These are phyloP conservation scores for Champsocephalus esox DNA, from an alignment of 2,797 vertebrate species.

Conservation along the genomic window DNA sequence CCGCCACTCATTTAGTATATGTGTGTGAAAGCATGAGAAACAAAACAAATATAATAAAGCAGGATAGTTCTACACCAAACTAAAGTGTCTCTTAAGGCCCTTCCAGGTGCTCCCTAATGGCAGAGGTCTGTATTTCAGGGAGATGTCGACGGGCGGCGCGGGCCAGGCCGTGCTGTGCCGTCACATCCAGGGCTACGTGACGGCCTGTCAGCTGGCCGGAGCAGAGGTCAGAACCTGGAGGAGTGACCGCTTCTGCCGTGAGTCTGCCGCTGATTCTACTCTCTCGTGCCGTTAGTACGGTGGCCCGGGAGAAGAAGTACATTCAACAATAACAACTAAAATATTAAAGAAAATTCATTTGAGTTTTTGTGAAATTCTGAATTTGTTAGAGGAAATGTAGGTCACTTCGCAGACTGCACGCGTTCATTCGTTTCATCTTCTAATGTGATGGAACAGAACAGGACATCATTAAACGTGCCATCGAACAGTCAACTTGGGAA, in stretches of 20 bases:
- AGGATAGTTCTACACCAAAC: background rate
- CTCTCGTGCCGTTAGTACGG: background rate
- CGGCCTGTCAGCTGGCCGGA: conserved; percentile 40
- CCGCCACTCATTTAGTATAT: background rate
- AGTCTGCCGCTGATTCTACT: conserved; percentile 12
- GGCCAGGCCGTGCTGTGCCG: background rate
- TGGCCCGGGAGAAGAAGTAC: background rate
- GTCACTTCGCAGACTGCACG: no score
- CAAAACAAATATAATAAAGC: background rate
- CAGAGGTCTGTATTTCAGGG: conserved; percentile 25
- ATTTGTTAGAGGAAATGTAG: no score
- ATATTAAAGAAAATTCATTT: no score
- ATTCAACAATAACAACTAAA: no score
- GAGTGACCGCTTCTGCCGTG: conserved; percentile 31
- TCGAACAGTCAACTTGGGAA: background rate
- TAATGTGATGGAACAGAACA: no score
- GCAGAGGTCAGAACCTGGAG: conserved; percentile 39
- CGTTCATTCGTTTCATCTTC: no score
- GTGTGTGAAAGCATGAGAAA: background rate
- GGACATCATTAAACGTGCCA: background rate
- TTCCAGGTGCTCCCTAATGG: background rate
- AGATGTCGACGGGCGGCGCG: background rate
- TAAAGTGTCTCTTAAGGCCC: background rate
- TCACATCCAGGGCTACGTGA: conserved; percentile 41
- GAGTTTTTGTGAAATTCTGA: no score